These are phyloP conservation scores for Acronicta aceris DNA, from an alignment of 2,888 invertebrate species.

Conservation along the genomic window DNA sequence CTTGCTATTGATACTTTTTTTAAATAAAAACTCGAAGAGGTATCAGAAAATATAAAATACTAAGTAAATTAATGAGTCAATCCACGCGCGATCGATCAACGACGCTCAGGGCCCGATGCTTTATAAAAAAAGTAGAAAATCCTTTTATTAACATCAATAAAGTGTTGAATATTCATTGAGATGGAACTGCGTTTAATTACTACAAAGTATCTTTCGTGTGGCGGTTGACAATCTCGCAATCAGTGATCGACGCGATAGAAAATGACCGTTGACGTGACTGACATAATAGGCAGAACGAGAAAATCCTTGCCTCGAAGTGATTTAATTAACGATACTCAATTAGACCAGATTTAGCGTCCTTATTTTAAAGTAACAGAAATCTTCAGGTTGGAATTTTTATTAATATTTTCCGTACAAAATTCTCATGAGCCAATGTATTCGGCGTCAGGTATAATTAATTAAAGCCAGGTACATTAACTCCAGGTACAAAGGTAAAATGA, in stretches of 20 bases:
- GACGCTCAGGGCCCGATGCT: slow-evolving; percentile 32
- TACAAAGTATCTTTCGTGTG: slow-evolving; percentile 57
- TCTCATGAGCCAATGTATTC: neutral
- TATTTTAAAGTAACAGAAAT: neutral
- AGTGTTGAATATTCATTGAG: slow-evolving; percentile 65
- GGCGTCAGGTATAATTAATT: slow-evolving; percentile 12
- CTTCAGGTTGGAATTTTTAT: neutral
- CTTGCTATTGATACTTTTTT: slow-evolving; percentile 32
- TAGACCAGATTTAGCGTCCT: slow-evolving; percentile 7
- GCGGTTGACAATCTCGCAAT: slow-evolving; percentile 52
- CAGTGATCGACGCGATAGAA: slow-evolving; percentile 47
- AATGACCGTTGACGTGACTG: slow-evolving; percentile 41
- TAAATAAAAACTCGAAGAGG: slow-evolving; percentile 35
- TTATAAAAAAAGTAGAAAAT: slow-evolving; percentile 49
- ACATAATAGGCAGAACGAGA: slow-evolving; percentile 46
- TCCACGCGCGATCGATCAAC: slow-evolving; percentile 55
- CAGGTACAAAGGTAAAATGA: slow-evolving; percentile 1
- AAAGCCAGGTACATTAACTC: slow-evolving; percentile 13
- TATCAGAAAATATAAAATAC: slow-evolving; percentile 41
- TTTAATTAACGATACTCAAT: slow-evolving; percentile 13
- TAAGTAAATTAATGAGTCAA: slow-evolving; percentile 54
- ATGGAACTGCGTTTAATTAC: slow-evolving; percentile 69
- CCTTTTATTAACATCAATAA: slow-evolving; percentile 55
- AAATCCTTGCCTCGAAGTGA: slow-evolving; percentile 32
- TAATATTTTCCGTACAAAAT: neutral